These are phyloP conservation scores for Drosophila testacea DNA, from an alignment of 2,888 invertebrate species.

Conservation along the genomic window DNA sequence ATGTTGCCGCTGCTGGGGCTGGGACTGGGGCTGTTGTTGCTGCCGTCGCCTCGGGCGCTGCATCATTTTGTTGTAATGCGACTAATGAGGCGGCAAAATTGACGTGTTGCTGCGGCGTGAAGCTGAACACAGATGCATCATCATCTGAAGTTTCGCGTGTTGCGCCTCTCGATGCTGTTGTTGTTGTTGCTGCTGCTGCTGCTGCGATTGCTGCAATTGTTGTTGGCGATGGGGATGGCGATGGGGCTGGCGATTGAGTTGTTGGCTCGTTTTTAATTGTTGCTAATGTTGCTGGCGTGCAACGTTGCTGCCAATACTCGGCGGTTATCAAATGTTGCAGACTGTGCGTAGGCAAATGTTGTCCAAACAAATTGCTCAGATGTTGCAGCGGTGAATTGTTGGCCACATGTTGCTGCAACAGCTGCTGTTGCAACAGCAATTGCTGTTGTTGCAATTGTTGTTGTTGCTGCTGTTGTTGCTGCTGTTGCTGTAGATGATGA, in stretches of 20 bases:
- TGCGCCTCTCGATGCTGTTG: conserved; percentile 6
- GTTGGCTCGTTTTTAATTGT: conserved; percentile 76
- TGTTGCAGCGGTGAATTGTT: conserved; percentile 82
- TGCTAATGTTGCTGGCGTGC: conserved; percentile 39
- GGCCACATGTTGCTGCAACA: conserved; percentile 73
- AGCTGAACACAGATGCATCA: conserved; percentile 59
- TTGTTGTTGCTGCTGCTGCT: conserved; percentile 18
- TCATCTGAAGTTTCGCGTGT: conserved; percentile 14
- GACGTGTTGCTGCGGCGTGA: conserved; percentile 71
- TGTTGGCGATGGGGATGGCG: conserved; percentile 31
- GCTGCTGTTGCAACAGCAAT: conserved; percentile 67
- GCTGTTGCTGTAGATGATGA: conserved; percentile 49
- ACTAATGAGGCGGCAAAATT: conserved; percentile 82
- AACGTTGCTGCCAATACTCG: conserved; percentile 72
- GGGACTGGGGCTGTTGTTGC: conserved; percentile 49
- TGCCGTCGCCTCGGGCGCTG: conserved; percentile 67
- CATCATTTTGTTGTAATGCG: conserved; percentile 77
- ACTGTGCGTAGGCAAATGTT: conserved; percentile 73
- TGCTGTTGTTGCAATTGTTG: conserved; percentile 82
- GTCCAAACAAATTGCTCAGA: conserved; percentile 83
- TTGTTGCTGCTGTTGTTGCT: conserved; percentile 54
- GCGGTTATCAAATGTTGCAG: conserved; percentile 80
- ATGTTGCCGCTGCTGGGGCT: conserved; percentile 40
- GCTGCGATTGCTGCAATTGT: conserved; percentile 22
- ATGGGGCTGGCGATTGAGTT: conserved; percentile 66